Conservation (phyloP, 2,113 vertebrate species). For the Anolis carolinensis region DNA sequence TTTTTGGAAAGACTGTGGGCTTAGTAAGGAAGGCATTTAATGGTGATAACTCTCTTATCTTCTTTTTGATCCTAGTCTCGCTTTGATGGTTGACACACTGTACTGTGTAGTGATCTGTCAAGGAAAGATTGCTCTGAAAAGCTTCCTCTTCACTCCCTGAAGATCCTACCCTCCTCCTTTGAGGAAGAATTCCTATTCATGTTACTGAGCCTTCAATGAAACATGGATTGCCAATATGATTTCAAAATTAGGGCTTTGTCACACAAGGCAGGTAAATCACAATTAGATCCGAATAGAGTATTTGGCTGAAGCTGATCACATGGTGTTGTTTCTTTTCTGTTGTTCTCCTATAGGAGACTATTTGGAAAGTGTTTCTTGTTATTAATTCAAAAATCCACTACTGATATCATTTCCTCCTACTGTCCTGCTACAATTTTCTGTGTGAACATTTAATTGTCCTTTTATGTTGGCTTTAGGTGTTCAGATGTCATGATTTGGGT, state of each 20-base stretch:
- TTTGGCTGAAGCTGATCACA: no score
- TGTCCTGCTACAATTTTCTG: no score
- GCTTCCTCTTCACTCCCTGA: constrained; percentile 10
- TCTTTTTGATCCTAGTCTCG: background rate
- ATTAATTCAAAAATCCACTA: no score
- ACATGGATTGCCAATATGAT: constrained; percentile 16
- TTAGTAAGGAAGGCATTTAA: background rate
- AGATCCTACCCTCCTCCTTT: background rate
- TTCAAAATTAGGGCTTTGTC: background rate
- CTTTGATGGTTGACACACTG: background rate
- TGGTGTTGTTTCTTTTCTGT: no score
- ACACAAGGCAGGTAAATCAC: no score
- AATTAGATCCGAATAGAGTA: no score
- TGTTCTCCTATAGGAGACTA: no score
- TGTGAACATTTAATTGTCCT: no score
- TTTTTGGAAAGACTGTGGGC: background rate
- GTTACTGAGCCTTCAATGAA: background rate
- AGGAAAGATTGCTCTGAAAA: constrained; percentile 27
- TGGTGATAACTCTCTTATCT: background rate
- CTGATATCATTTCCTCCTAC: no score
- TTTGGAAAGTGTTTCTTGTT: no score
- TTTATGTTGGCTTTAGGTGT: no score
- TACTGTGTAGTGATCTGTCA: background rate
- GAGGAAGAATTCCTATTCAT: background rate
- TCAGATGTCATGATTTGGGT: no score